Conservation (phyloP, 1,140 invertebrate species). For the Rhynchophorus ferrugineus region DNA sequence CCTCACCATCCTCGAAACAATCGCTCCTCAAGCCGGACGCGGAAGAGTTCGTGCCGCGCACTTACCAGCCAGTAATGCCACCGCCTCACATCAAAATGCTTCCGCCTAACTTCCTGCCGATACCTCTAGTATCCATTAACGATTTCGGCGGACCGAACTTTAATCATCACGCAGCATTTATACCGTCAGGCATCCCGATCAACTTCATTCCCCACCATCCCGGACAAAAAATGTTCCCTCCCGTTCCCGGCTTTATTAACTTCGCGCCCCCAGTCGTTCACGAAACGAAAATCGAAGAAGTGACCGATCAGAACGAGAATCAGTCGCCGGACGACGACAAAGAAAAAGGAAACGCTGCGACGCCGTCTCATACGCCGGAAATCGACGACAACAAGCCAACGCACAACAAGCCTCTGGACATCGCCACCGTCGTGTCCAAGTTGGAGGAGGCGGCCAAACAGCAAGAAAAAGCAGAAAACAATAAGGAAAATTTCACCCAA, state of each 20-base stretch:
- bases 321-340: neutral
- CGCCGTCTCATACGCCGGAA: constrained; percentile 11
- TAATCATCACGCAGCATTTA: constrained; percentile 17
- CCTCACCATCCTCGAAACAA: neutral
- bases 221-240: constrained; percentile 15
- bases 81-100: constrained; percentile 30
- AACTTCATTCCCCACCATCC: constrained; percentile 30
- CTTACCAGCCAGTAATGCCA: constrained; percentile 21
- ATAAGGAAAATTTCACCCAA: neutral
- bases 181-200: constrained; percentile 30
- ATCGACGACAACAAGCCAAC: constrained; percentile 9
- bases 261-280: constrained; percentile 10
- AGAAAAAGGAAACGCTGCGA: constrained; percentile 9
- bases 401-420: constrained; percentile 32
- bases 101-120: constrained; percentile 32
- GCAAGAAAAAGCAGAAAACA: constrained; percentile 22
- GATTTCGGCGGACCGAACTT: constrained; percentile 23
- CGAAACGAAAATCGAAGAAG: constrained; percentile 13
- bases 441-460: constrained; percentile 38
- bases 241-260: constrained; percentile 4
- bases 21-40: constrained; percentile 37
- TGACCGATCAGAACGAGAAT: constrained; percentile 5
- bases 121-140: constrained; percentile 27
- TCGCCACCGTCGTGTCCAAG: constrained; percentile 38
- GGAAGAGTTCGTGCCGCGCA: constrained; percentile 38